These are phyloP conservation scores for Schmidtea mediterranea DNA, from an alignment of 1,140 invertebrate species.

Conservation along the genomic window DNA sequence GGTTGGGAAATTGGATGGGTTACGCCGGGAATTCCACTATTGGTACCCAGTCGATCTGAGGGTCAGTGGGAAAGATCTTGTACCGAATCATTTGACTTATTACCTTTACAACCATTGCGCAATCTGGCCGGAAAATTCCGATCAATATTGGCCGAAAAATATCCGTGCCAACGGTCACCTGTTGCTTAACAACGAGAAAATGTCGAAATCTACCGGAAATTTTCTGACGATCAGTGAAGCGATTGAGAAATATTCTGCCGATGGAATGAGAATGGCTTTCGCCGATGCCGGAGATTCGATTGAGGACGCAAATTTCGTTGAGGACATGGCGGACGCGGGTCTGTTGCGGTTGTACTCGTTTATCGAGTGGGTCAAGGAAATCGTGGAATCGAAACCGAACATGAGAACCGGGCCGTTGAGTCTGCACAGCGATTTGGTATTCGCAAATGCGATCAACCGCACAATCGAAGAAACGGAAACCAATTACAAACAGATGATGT, in stretches of 20 bases:
- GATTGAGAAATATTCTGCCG: constrained; percentile 71
- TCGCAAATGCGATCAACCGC: constrained; percentile 56
- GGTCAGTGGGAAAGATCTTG: constrained; percentile 83
- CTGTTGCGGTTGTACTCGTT: constrained; percentile 63
- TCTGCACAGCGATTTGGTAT: constrained; percentile 61
- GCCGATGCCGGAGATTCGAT: constrained; percentile 88
- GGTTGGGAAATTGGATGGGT: constrained; percentile 38
- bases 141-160: constrained; percentile 53
- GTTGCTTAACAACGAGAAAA: constrained; percentile 83
- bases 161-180: constrained; percentile 85
- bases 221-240: constrained; percentile 73
- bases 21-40: constrained; percentile 67
- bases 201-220: constrained; percentile 99
- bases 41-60: constrained; percentile 83
- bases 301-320: constrained; percentile 95
- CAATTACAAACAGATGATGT: constrained; percentile 59
- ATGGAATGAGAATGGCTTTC: constrained; percentile 67
- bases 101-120: constrained; percentile 83
- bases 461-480: constrained; percentile 55
- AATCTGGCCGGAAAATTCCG: constrained; percentile 62
- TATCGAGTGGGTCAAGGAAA: constrained; percentile 71
- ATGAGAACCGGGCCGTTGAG: constrained; percentile 33
- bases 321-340: constrained; percentile 66
- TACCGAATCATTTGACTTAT: constrained; percentile 93
- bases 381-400: constrained; percentile 32